Base-by-base conservation (phyloP, 2,113 vertebrate genomes). In the Bujurquina vittata region DNA sequence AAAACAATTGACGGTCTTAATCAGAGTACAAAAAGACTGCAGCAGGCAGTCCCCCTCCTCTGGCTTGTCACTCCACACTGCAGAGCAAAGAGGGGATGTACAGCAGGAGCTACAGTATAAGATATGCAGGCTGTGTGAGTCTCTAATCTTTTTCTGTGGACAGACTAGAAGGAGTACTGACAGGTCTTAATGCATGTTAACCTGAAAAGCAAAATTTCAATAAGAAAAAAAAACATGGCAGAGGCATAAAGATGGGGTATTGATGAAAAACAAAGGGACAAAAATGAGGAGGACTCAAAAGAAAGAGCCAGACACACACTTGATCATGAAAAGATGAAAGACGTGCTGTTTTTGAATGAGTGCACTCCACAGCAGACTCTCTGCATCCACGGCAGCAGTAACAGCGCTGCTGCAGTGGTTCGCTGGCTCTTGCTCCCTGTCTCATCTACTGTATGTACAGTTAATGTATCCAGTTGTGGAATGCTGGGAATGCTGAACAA, bases 11-110 rank as follows among this genome's bases (percentile, higher is more conserved):
- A 77, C 20, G 7, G 69, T 81, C 55, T 78, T 52, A 87, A 86
- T 91, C 79, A 89, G 78, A 83, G 49, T 60, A 63, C 80, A 92
- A 84, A 88, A 74, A 87, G 58, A 83, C 78, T 43, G 67, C 52
- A 74, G 58, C 76, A 78, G 18, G 75, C 63, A 46, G 15, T 43
- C 29, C 60, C 56, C 8, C 5, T 87, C 40, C 62, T 81, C 23
- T 29, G 12, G 75, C 29, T 46, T 74, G 65, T 84, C 14, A 11
- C 35, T 80, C 33, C 31, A 46, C 55, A 12, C 67, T 15, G 67
- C 54, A 77, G 52, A 58, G 20, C 31, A 74, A 46, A 69, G 54
- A 55, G 22, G 11, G 40, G 26, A 35, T 2, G 6, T 49, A 59
- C 23, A 40, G 7, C n/a, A 79, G 54, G 73, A 52, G 55, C 35